Base-by-base conservation (phyloP, 2,113 vertebrate species). In the Pteronura brasiliensis region DNA sequence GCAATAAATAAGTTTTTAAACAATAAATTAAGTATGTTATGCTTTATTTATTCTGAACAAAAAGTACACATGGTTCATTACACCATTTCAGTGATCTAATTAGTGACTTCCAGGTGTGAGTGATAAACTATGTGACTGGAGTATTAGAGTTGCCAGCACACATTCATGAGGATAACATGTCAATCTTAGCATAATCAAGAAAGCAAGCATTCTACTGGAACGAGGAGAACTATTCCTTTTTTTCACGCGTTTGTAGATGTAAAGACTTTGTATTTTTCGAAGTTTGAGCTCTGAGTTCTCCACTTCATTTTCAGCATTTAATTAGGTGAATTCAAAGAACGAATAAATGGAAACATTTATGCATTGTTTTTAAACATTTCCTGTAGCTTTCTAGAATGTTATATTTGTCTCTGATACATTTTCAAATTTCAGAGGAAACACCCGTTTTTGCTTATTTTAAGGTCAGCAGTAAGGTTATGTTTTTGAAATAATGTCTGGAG, bases 401-500 rank as follows among this genome's bases (percentile, higher is more conserved):
- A 61, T 39, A 96, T 65, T 74, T 82, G 80, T 42, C 11, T 92
- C 80, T 42, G 15, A 76, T n/a, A 83, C 12, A 20, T 92, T 97
- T 97, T 93, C 92, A 84, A 36, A 61, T 72, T 93, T 11, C 79
- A 97, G 23, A 91, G 18, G 80, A 96, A 98, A 92, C 29, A 96
- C 63, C 36, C 15, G 15, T 86, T 96, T 93, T 90, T 92, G 92
- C 81, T 96, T 55, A 83, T 29, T 96, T 96, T 47, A 97, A 88
- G 96, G 97, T 96, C 85, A 95, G 20, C 10, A 59, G 52, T 63
- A 89, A 97, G 92, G n/a, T 61, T 79, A 31, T n/a, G 44, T 80
- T 98, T 98, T 97, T 95, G 74, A 97, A 96, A 57, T 14, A 81
- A 59, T 2, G 20, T n/a, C 65, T 77, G 44, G 42, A 92, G 93